Evolutionary conservation across 2,797 vertebrate species (phyloP), one percentile per base, ranked within the genome.

Genomic region (Sciurus vulgaris): DNA sequence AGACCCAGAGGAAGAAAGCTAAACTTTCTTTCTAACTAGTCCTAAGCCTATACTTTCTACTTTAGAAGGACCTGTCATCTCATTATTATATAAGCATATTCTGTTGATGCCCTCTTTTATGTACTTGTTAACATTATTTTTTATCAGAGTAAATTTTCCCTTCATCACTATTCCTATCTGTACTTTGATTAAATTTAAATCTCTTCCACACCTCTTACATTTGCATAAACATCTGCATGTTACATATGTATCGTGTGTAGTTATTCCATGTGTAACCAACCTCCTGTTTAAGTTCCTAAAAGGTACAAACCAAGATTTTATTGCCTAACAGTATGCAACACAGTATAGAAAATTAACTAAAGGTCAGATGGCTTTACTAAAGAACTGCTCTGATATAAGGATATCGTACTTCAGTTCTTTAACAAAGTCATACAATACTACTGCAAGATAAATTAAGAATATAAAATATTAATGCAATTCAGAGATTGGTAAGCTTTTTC

Each of bases 271-370:
- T 30, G 33, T 26, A 67, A 49, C 0, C 47, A 67, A 59, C 22
- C 79, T 41, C 2, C 54, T 51, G n/a, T 67, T 92, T 51, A 92
- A 94, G 59, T 92, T 92, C n/a, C 69, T 5, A 74, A 61, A 51
- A 41, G n/a, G n/a, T 51, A 69, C 79, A 92, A 83, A n/a, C 13
- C 47, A 81, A 91, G 49, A 85, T 51, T 77, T 35, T 38, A 82
- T 38, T 49, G 61, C 26, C 30, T 14, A 63, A 70, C 3, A 14
- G 22, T 33, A n/a, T 24, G n/a, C 26, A 93, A 86, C 22, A 65
- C 30, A 38, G 0, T 51, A 2, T 28, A 65, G 7, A 11, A 13
- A 15, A 65, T 73, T 82, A 67, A 61, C 10, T 74, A 79, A 69
- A 73, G 24, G 14, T 73, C 24, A 33, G 17, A 83, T 61, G 5